Percentiles rank a stretch among this genome's conserved stretches.
Conservation (phyloP, 1,140 invertebrate species). For the Reticulitermes speratus region DNA sequence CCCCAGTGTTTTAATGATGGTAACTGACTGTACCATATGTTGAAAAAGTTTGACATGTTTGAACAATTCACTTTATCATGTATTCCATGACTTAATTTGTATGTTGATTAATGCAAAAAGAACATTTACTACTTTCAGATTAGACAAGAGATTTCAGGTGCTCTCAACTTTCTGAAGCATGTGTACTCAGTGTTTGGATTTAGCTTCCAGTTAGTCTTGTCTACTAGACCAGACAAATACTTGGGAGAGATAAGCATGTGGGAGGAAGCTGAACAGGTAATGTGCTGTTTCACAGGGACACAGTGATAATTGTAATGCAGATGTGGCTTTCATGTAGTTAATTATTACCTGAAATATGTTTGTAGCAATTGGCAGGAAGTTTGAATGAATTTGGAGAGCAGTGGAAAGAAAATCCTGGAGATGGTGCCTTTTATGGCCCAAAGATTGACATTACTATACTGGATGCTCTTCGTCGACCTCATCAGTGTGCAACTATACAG, state of each 20-base stretch:
- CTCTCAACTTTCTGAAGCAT: conserved; percentile 82
- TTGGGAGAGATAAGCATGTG: conserved; percentile 90
- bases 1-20: too few species aligned
- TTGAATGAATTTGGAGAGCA: conserved; percentile 81
- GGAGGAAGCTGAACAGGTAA: conserved; percentile 85
- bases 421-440: conserved; percentile 99
- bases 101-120: too few species aligned
- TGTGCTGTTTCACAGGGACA: not conserved
- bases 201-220: conserved; percentile 86
- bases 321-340: not conserved
- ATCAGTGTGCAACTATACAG: conserved; percentile 98
- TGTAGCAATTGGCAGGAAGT: conserved; percentile 77
- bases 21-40: too few species aligned
- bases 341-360: not conserved
- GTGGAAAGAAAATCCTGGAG: conserved; percentile 88
- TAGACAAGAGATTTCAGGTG: conserved; percentile 77
- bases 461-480: conserved; percentile 85
- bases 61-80: too few species aligned
- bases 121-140: conserved; percentile 52
- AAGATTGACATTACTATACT: conserved; percentile 99
- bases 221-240: conserved; percentile 94
- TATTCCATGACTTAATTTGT: too few species aligned
- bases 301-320: not conserved
- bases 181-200: conserved; percentile 95
- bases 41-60: too few species aligned